These are phyloP conservation scores for Cavia porcellus DNA, from an alignment of 2,113 vertebrate genomes.

Conservation along the genomic window DNA sequence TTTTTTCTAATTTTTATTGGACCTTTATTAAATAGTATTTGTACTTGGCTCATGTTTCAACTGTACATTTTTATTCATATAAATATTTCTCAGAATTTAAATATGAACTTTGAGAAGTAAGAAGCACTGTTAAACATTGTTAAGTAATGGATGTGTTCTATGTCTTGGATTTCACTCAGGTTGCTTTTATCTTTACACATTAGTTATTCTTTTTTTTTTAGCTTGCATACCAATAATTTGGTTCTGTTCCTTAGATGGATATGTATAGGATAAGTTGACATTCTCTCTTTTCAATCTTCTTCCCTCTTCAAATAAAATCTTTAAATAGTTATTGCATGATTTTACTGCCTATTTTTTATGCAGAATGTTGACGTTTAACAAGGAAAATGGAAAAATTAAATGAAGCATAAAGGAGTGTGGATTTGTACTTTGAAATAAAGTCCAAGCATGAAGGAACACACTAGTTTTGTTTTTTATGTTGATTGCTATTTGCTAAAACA, in stretches of 20 bases:
- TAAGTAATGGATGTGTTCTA: background rate
- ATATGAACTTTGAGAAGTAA: conserved; percentile 30
- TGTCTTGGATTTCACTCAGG: background rate
- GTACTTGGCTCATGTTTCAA: background rate
- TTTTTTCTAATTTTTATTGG: background rate
- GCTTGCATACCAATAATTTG: background rate
- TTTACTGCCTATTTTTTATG: conserved; percentile 57
- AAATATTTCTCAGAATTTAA: conserved; percentile 43
- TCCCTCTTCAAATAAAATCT: conserved; percentile 47
- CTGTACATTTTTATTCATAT: background rate
- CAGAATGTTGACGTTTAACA: conserved; percentile 66
- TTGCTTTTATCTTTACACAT: too few species aligned
- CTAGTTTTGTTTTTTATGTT: conserved; percentile 61
- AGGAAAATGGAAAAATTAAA: conserved; percentile 75
- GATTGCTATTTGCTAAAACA: conserved; percentile 68
- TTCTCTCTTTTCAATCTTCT: background rate
- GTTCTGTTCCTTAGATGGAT: conserved; percentile 10
- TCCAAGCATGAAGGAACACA: conserved; percentile 48
- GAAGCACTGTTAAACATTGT: background rate
- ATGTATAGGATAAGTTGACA: background rate
- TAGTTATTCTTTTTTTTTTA: background rate
- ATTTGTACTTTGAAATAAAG: conserved; percentile 74
- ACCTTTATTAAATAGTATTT: background rate
- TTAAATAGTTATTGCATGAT: conserved; percentile 54
- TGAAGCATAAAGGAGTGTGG: conserved; percentile 59